Evolutionary conservation across 1,140 invertebrate species (phyloP), one percentile per base, ranked within the genome.

Genomic region (Lordiphosa clarofinis): DNA sequence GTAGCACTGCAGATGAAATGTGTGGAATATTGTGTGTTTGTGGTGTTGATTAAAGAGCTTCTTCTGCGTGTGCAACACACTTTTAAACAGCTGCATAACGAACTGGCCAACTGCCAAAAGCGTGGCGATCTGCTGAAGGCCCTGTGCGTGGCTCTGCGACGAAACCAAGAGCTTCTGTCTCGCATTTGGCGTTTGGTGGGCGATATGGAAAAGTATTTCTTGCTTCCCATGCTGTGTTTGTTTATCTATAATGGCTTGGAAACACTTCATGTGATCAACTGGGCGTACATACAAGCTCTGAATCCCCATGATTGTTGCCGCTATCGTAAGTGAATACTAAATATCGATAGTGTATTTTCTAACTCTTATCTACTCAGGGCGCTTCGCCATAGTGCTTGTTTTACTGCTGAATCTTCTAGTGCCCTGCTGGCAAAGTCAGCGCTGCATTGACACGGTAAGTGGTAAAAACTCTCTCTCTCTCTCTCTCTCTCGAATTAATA

Each of bases 191-290:
- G 13, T 2, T 33, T 82, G 11, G 78, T 78, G 1, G 55, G 42
- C 1, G 57, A 84, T 10, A 19, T 84, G n/a, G 72, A 68, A 8
- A 36, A 7, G 0, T 84, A 84, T 37, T 84, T 66, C 10, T 60
- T 44, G 36, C 10, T 70, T 9, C 24, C 60, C 31, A 63, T 84
- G 56, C n/a, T 76, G 9, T 11, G 56, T 0, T 8, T 66, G 4
- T 73, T 78, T 15, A 28, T 84, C 2, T 58, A 47, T 19, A 78
- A 84, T 10, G 60, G 78, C 1, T 5, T 73, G 0, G 54, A 52
- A 15, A 57, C 56, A 10, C 36, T 73, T 19, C 73, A 84, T 13
- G 21, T 73, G 0, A 52, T 84, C 10, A 84, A 84, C n/a, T 84
- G 78, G 78, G 61, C 56, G 3, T 65, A 63, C 2, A 78, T 84